Percentiles rank a stretch among this genome's conserved stretches.
phyloP scores from a whole-genome alignment of 2,797 vertebrate species.

The Lagorchestes hirsutus region DNA sequence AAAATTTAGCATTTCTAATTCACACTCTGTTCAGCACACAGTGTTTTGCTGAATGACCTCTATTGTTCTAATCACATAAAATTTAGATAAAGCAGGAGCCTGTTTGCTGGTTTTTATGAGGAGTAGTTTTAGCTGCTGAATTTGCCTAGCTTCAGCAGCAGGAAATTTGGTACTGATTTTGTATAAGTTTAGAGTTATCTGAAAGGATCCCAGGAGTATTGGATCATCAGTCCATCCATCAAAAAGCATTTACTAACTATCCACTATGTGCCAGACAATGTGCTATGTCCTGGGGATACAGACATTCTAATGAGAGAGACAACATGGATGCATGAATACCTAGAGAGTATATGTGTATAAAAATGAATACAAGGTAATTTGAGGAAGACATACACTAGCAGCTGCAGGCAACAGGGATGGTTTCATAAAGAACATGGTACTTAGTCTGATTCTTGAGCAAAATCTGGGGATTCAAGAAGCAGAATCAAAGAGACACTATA shows the following conservation, averaged over 20 bases:
- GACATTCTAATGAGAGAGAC: neutral
- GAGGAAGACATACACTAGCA: neutral
- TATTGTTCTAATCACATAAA: constrained; percentile 6
- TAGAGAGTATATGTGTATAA: neutral
- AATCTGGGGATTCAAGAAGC: neutral
- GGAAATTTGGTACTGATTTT: neutral
- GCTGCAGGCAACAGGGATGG: neutral
- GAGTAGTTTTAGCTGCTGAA: constrained; percentile 12
- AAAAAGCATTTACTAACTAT: neutral
- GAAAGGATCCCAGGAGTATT: neutral
- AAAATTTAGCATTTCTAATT: constrained; percentile 14
- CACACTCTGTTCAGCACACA: neutral
- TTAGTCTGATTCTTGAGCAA: neutral
- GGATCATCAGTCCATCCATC: neutral
- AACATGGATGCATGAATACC: neutral
- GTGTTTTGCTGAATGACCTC: constrained; percentile 19
- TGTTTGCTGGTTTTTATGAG: constrained; percentile 32
- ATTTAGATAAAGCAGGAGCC: constrained; percentile 3
- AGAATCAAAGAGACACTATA: neutral
- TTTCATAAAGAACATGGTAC: neutral
- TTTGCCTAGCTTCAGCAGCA: constrained; percentile 15
- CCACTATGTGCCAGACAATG: neutral
- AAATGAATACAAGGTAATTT: neutral
- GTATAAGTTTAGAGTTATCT: neutral
- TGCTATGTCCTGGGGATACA: neutral